Base-by-base conservation (phyloP, 2,113 vertebrate genomes). In the Chamaetylas fuelleborni region DNA sequence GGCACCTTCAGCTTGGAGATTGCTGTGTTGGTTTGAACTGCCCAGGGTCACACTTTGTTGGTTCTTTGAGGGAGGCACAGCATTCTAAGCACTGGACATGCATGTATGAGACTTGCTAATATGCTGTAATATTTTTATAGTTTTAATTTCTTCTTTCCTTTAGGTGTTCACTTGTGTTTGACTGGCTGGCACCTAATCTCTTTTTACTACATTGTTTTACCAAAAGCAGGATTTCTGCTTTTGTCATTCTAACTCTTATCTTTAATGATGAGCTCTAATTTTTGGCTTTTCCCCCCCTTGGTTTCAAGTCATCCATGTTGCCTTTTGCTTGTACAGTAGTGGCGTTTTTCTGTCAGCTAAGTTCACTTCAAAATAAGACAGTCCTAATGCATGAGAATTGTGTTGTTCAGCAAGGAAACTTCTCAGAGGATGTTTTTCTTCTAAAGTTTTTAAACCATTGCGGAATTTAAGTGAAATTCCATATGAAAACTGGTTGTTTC, bases 171-270 rank as follows among this genome's bases (percentile, higher is more conserved):
- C 93, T 97, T 97, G 92, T 97, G 62, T 89, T 96, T 98, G 89
- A 97, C 81, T 98, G 97, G 96, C 96, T 98, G 97, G 96, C 97
- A 58, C 80, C 98, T 78, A 97, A 97, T 93, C 95, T 98, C 89
- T 97, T 98, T 96, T 79, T 98, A 53, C 78, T 97, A 77, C 91
- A 86, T 81, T 89, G 92, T 87, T 97, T 71, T 81, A 42, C 92
- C 48, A 86, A 97, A 88, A 97, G 47, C 76, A 77, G 50, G 11
- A 18, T 93, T 96, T 96, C 84, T 95, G 53, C 86, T 48, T 96
- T 26, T 91, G 74, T 92, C 85, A 47, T 95, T 80, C 88, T 96
- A 94, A 97, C 78, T 29, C 69, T 53, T 85, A 50, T 88, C 40
- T 91, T 95, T 94, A 93, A 76, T 47, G 58, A 94, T 48, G 71